Evolutionary conservation across 2,113 vertebrate genomes (phyloP).

Genomic region (Psittacula cyanocephala): DNA sequence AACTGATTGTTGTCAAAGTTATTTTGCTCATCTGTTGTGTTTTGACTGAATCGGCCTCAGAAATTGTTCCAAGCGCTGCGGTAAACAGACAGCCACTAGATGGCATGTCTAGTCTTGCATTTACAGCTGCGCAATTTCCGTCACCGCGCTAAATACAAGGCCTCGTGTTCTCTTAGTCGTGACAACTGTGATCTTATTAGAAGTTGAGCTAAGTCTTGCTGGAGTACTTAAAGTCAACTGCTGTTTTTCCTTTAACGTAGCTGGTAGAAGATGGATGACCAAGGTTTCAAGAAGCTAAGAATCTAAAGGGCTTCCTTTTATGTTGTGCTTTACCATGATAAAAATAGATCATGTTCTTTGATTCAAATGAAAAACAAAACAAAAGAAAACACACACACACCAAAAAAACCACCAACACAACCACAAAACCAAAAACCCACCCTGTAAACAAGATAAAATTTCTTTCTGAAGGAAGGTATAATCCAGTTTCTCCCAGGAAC

Average conservation of each 20-base stretch:
- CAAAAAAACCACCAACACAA: no score
- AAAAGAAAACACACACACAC: background rate
- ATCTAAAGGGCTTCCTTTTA: background rate
- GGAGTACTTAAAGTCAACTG: background rate
- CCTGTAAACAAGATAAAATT: background rate
- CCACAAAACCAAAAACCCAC: no score
- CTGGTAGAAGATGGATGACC: background rate
- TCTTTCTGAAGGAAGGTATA: background rate
- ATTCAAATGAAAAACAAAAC: background rate
- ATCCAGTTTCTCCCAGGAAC: background rate
- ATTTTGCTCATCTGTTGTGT: background rate
- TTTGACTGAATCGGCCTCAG: background rate
- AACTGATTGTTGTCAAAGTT: background rate
- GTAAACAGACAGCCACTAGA: background rate
- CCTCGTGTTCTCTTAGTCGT: background rate
- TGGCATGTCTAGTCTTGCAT: background rate
- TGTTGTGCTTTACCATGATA: background rate
- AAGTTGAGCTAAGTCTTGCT: background rate
- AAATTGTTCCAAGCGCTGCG: background rate
- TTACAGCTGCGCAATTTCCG: background rate
- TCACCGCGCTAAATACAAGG: rapidly evolving
- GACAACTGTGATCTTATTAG: background rate
- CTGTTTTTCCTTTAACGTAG: background rate
- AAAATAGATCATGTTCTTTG: background rate
- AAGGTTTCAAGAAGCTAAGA: background rate